Conservation (phyloP, 2,113 vertebrate species). For the Felis catus region F.catus_Fca126_mat1.0 CM031424.1:41328001-41328500, state of each 20-base stretch:
- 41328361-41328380: neutral
- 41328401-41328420: neutral
- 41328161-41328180: neutral
- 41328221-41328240: neutral
- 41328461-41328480: neutral
- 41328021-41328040: constrained; percentile 67
- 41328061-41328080: constrained; percentile 52
- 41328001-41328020: constrained; percentile 67
- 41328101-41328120: neutral
- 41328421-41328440: neutral
- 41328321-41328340: neutral
- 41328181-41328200: neutral
- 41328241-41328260: neutral
- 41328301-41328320: neutral
- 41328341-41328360: neutral
- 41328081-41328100: neutral
- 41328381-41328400: neutral
- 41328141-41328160: constrained; percentile 13
- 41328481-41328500: constrained; percentile 2
- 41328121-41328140: neutral
- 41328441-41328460: neutral
- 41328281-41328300: neutral
- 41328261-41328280: neutral
- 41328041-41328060: constrained; percentile 35
- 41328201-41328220: neutral